Conservation (phyloP, 2,797 vertebrate genomes). For the Paratrypauchen microcephalus region DNA sequence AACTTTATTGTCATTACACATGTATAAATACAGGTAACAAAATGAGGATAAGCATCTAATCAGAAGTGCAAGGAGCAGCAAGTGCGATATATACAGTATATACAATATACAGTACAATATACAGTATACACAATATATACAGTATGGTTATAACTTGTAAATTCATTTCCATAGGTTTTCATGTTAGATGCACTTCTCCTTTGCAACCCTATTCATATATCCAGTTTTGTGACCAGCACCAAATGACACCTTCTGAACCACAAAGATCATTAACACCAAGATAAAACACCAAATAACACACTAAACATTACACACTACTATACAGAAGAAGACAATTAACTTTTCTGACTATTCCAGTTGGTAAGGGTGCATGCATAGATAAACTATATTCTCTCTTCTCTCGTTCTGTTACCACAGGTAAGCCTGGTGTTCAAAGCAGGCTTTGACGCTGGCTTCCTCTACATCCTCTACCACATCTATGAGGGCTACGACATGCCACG, state of each 20-base stretch:
- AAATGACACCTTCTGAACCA: neutral
- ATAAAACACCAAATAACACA: neutral
- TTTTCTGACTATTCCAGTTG: neutral
- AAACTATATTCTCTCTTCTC: neutral
- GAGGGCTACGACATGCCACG: constrained; percentile 82
- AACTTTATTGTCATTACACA: too few species aligned
- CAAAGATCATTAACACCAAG: neutral
- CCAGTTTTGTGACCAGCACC: neutral
- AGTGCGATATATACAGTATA: too few species aligned
- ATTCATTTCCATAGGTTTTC: neutral
- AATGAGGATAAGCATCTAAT: too few species aligned
- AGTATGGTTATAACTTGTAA: too few species aligned
- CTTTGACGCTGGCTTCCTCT: constrained; percentile 85
- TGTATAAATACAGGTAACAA: too few species aligned
- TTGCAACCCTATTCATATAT: neutral
- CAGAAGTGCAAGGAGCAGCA: too few species aligned
- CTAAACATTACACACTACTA: neutral
- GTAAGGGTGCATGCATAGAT: neutral
- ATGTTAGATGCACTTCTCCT: neutral
- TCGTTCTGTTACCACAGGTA: constrained; percentile 27
- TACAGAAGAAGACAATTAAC: neutral
- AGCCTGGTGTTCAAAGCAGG: constrained; percentile 86
- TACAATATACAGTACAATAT: too few species aligned
- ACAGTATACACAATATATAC: too few species aligned
- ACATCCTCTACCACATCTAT: constrained; percentile 83